Percentiles rank a stretch among this genome's conserved stretches.
These are phyloP conservation scores for Podiceps cristatus DNA, from an alignment of 2,113 vertebrate species.

Conservation along the genomic window DNA sequence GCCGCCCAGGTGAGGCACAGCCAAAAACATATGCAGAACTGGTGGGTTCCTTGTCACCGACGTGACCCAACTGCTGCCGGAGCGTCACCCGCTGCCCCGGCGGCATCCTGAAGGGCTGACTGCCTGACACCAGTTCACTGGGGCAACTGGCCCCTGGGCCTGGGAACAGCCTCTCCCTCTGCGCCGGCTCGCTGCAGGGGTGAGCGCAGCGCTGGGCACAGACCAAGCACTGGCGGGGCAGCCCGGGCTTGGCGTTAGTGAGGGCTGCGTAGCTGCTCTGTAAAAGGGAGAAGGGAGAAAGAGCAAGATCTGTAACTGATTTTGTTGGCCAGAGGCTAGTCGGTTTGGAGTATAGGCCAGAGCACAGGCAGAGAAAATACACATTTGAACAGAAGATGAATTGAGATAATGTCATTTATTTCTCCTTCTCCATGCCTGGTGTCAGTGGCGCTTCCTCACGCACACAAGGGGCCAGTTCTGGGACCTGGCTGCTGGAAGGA, in stretches of 20 bases:
- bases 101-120: background rate
- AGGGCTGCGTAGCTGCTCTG: background rate
- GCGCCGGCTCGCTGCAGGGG: background rate
- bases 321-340: background rate
- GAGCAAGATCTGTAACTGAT: background rate
- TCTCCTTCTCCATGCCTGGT: background rate
- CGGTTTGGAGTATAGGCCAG: background rate
- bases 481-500: background rate
- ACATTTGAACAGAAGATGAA: background rate
- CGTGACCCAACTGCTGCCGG: background rate
- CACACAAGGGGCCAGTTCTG: background rate
- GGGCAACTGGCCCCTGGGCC: background rate
- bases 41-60: fast-evolving
- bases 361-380: background rate
- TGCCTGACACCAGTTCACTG: fast-evolving
- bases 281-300: background rate
- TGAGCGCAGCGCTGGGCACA: background rate
- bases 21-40: fast-evolving
- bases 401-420: fast-evolving
- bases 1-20: fast-evolving
- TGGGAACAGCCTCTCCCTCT: fast-evolving
- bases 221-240: fast-evolving
- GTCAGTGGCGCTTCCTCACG: background rate
- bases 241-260: background rate
- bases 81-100: background rate